These are phyloP conservation scores for Trichopria drosophilae DNA, from an alignment of 2,888 invertebrate genomes.

Conservation along the genomic window DNA sequence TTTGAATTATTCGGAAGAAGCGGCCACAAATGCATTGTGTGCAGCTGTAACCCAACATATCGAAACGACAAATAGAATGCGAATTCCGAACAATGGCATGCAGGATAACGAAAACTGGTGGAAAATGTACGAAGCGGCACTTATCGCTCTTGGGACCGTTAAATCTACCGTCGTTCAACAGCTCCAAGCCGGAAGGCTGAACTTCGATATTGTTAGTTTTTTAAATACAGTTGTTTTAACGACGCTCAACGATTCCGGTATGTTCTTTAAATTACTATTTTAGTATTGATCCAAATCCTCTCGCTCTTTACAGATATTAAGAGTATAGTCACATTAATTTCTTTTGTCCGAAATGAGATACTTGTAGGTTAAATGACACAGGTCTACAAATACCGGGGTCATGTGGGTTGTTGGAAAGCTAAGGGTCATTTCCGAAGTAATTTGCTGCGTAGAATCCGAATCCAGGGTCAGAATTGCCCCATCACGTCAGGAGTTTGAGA, in stretches of 20 bases:
- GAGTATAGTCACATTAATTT: too few species aligned
- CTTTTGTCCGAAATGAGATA: too few species aligned
- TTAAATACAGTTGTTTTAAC: constrained; percentile 61
- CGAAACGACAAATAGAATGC: constrained; percentile 63
- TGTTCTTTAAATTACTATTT: constrained; percentile 7
- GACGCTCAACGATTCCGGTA: constrained; percentile 59
- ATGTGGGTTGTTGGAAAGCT: too few species aligned
- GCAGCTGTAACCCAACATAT: constrained; percentile 66
- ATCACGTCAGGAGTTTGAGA: too few species aligned
- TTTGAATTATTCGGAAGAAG: constrained; percentile 58
- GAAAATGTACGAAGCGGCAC: constrained; percentile 70
- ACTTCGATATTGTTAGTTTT: constrained; percentile 53
- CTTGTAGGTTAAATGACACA: too few species aligned
- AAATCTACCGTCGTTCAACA: constrained; percentile 59
- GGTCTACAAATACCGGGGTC: too few species aligned
- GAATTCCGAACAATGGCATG: constrained; percentile 46
- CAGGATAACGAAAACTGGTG: constrained; percentile 61
- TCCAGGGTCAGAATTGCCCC: too few species aligned
- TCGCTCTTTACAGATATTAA: too few species aligned
- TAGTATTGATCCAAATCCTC: too few species aligned
- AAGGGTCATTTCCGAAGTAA: too few species aligned
- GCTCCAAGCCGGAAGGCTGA: constrained; percentile 44
- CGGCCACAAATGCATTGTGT: constrained; percentile 63
- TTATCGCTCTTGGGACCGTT: constrained; percentile 66
- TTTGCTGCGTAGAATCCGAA: too few species aligned